These are phyloP conservation scores for Natator depressus DNA, from an alignment of 2,113 vertebrate genomes.

Conservation along the genomic window DNA sequence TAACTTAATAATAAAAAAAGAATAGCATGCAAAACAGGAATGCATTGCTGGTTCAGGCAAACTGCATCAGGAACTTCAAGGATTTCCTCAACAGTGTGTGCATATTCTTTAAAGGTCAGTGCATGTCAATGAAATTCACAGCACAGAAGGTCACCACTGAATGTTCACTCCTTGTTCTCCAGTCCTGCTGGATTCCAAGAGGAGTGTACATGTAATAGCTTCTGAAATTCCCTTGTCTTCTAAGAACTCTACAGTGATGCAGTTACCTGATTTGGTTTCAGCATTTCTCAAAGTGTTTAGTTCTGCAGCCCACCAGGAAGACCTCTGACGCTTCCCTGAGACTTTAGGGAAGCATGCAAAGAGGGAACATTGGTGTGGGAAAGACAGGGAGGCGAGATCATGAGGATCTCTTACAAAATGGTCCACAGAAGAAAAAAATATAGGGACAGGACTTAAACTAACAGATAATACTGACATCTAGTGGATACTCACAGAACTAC, in stretches of 20 bases:
- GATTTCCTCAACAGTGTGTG: neutral
- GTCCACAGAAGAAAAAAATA: neutral
- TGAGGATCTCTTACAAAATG: neutral
- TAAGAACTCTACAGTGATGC: neutral
- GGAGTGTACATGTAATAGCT: rapidly evolving
- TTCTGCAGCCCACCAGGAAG: neutral
- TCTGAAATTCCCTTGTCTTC: neutral
- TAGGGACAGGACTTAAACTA: neutral
- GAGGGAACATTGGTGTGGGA: neutral
- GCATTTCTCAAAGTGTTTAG: neutral
- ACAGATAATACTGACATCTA: conserved; percentile 75
- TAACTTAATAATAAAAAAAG: neutral
- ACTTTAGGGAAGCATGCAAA: neutral
- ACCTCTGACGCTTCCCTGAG: neutral
- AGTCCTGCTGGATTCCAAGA: rapidly evolving
- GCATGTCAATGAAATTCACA: rapidly evolving
- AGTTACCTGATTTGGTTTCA: neutral
- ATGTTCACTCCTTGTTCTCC: rapidly evolving
- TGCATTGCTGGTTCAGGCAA: neutral
- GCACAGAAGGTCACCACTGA: neutral
- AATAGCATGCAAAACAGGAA: neutral
- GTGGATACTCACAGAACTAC: conserved; percentile 45
- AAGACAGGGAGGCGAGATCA: neutral
- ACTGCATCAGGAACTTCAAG: neutral
- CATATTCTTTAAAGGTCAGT: neutral